Evolutionary conservation across 2,888 invertebrate genomes (phyloP).

Genomic region (Lasioglossum morio): DNA sequence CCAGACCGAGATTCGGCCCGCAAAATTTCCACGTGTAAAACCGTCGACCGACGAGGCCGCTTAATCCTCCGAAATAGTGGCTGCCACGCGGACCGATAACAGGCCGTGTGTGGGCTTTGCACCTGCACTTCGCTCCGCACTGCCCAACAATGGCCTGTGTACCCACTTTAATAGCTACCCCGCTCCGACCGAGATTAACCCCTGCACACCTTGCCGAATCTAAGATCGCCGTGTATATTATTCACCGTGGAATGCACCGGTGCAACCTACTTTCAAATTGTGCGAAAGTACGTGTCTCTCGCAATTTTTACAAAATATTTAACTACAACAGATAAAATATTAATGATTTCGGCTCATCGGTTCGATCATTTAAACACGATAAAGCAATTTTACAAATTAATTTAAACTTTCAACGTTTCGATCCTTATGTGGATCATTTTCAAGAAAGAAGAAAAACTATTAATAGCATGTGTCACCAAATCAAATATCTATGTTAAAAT

Average conservation of each 20-base stretch:
- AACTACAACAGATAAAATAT: too few species aligned
- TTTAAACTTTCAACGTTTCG: too few species aligned
- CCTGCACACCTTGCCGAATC: constrained; percentile 48
- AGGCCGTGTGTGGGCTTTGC: constrained; percentile 60
- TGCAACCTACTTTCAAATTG: neutral
- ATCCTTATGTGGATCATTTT: too few species aligned
- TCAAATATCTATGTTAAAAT: too few species aligned
- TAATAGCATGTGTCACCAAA: too few species aligned
- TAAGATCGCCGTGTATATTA: constrained; percentile 46
- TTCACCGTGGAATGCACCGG: constrained; percentile 4
- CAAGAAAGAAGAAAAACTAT: too few species aligned
- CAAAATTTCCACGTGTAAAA: constrained; percentile 55
- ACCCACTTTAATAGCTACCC: constrained; percentile 60
- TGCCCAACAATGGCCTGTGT: constrained; percentile 60
- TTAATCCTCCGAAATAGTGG: constrained; percentile 64
- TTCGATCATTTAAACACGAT: too few species aligned
- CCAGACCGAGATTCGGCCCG: constrained; percentile 22
- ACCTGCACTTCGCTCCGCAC: constrained; percentile 51
- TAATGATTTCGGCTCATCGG: too few species aligned
- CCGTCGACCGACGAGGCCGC: constrained; percentile 46
- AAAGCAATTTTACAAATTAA: too few species aligned
- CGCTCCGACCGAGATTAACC: constrained; percentile 56
- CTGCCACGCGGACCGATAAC: constrained; percentile 58
- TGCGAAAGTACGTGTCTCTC: neutral
- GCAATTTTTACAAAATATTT: neutral